Evolutionary conservation across 2,888 invertebrate species (phyloP).

Genomic region (Himalopsyche anomala): DNA sequence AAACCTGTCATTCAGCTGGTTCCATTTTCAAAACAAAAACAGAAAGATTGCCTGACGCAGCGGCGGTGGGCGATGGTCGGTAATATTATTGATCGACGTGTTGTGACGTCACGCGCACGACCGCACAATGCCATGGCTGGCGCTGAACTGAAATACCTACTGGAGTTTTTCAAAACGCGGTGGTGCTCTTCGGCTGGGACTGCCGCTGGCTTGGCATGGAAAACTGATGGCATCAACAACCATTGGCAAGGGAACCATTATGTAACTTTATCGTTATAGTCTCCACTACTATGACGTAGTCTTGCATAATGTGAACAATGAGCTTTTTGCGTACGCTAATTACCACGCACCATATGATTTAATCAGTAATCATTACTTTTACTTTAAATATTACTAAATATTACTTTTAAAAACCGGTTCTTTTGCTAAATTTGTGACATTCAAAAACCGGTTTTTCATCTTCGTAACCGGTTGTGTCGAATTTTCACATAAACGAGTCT

Average conservation of each 20-base stretch:
- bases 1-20: conserved; percentile 16
- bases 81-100: conserved; percentile 50
- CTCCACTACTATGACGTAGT: too few species aligned
- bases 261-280: not conserved
- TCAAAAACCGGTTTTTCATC: too few species aligned
- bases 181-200: conserved; percentile 4
- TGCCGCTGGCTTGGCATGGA: not conserved
- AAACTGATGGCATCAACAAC: conserved; percentile 42
- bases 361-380: too few species aligned
- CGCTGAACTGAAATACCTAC: conserved; percentile 48
- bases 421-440: too few species aligned
- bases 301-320: too few species aligned
- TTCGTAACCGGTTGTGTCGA: too few species aligned
- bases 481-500: too few species aligned
- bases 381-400: too few species aligned
- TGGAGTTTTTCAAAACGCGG: not conserved
- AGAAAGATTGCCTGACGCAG: conserved; percentile 26
- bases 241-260: not conserved
- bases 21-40: conserved; percentile 50
- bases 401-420: too few species aligned
- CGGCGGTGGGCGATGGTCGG: conserved; percentile 50
- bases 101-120: conserved; percentile 39
- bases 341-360: too few species aligned
- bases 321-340: too few species aligned
- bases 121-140: conserved; percentile 48